Evolutionary conservation across 1,140 invertebrate species (phyloP).

Genomic region (Telenomus remus): DNA sequence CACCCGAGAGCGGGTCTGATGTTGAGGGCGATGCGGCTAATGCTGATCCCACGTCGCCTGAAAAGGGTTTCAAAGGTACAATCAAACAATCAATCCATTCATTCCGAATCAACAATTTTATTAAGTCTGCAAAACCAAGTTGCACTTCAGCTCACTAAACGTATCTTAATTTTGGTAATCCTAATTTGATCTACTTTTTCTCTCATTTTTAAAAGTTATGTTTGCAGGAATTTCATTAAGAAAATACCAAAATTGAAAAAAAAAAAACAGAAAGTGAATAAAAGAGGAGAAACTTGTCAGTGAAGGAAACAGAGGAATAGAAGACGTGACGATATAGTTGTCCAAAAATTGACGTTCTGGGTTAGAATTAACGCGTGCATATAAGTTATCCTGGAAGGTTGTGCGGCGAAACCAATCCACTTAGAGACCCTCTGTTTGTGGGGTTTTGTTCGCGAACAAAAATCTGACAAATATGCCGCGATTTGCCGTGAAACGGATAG

Average conservation of each 20-base stretch:
- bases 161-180: too few species aligned
- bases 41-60: conserved; percentile 66
- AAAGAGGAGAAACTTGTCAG: not conserved
- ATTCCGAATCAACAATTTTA: conserved; percentile 4
- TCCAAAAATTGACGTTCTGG: conserved; percentile 51
- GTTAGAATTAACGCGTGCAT: conserved; percentile 61
- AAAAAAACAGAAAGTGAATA: too few species aligned
- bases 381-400: conserved; percentile 60
- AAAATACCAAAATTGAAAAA: too few species aligned
- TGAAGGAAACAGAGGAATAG: not conserved
- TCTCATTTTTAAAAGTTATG: too few species aligned
- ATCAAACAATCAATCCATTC: conserved; percentile 14
- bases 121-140: too few species aligned
- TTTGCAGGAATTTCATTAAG: too few species aligned
- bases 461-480: conserved; percentile 75
- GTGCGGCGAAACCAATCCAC: conserved; percentile 72
- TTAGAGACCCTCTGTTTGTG: conserved; percentile 62
- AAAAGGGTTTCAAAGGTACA: conserved; percentile 73
- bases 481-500: conserved; percentile 72
- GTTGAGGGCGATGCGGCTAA: conserved; percentile 64
- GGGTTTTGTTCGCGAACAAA: conserved; percentile 73
- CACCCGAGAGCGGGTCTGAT: conserved; percentile 66
- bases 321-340: conserved; percentile 23
- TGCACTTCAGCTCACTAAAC: too few species aligned
- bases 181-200: too few species aligned